These are phyloP conservation scores for Hyposmocoma kahamanoa DNA, from an alignment of 1,140 invertebrate genomes.

Conservation along the genomic window DNA sequence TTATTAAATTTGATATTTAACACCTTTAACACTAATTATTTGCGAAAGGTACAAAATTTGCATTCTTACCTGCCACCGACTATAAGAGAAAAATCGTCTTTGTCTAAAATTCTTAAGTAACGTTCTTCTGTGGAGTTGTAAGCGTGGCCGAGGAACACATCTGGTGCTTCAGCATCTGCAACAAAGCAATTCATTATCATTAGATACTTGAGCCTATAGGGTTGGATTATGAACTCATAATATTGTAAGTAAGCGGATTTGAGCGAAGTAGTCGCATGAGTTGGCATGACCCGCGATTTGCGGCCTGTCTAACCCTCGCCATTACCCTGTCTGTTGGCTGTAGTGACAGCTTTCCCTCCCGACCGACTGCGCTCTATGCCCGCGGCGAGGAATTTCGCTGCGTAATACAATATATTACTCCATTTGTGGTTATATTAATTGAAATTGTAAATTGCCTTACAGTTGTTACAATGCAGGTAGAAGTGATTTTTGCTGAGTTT, in stretches of 20 bases:
- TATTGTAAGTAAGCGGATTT: slow-evolving; percentile 1
- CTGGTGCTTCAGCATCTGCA: slow-evolving; percentile 66
- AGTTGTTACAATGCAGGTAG: too few relatives aligned
- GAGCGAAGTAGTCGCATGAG: neutral
- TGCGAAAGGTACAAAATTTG: too few relatives aligned
- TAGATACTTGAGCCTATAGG: too few relatives aligned
- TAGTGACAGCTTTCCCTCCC: neutral
- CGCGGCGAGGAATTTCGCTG: neutral
- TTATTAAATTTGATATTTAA: too few relatives aligned
- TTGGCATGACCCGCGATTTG: slow-evolving; percentile 4
- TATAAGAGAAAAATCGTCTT: slow-evolving; percentile 67
- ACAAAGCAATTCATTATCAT: slow-evolving; percentile 34
- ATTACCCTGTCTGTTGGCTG: neutral
- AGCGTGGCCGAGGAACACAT: slow-evolving; percentile 65
- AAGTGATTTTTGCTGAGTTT: too few relatives aligned
- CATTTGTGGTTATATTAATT: too few relatives aligned
- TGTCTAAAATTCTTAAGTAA: slow-evolving; percentile 68
- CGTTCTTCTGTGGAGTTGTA: slow-evolving; percentile 61
- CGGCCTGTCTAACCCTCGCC: slow-evolving; percentile 2
- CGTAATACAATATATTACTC: too few relatives aligned
- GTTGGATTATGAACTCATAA: neutral
- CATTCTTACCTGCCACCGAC: slow-evolving; percentile 68
- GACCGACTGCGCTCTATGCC: neutral
- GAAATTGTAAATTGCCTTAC: too few relatives aligned
- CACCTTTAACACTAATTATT: too few relatives aligned